phyloP scores from a whole-genome alignment of 2,113 vertebrate species.

The Petromus typicus region DNA sequence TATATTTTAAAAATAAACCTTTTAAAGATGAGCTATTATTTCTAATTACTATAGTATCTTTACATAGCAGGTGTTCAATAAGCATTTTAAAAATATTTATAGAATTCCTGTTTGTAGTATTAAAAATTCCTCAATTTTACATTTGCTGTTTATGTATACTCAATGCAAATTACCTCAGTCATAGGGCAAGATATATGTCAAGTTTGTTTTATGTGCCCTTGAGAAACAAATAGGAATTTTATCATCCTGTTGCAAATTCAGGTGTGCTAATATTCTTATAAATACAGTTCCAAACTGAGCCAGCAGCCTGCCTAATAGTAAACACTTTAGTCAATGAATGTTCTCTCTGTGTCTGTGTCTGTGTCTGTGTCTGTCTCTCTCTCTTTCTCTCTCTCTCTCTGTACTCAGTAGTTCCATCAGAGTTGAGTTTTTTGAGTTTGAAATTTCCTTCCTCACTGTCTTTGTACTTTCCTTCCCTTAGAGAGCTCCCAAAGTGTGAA shows the following conservation, averaged over 20 bases:
- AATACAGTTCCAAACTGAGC: not conserved
- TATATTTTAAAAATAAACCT: not conserved
- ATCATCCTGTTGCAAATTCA: not conserved
- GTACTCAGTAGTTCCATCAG: not conserved
- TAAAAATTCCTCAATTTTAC: conserved; percentile 10
- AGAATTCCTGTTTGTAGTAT: conserved; percentile 33
- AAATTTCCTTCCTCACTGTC: not conserved
- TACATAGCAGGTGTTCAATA: conserved; percentile 48
- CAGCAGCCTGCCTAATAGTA: not conserved
- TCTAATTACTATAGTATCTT: conserved; percentile 39
- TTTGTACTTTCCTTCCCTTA: not conserved
- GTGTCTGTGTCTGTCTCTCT: no score
- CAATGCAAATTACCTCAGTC: conserved; percentile 43
- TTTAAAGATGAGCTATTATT: conserved; percentile 10
- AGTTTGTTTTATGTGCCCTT: conserved; percentile 41
- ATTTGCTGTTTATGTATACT: conserved; percentile 21
- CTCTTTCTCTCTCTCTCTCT: not conserved
- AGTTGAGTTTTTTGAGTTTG: conserved; percentile 15
- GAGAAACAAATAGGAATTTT: conserved; percentile 16
- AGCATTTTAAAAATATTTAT: conserved; percentile 57
- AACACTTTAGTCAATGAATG: not conserved
- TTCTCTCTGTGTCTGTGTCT: no score
- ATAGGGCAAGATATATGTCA: conserved; percentile 1
- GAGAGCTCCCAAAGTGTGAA: not conserved
- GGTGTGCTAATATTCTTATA: not conserved